Evolutionary conservation across 1,140 invertebrate species (phyloP).

Genomic region (Dinothrombium tinctorium): DNA sequence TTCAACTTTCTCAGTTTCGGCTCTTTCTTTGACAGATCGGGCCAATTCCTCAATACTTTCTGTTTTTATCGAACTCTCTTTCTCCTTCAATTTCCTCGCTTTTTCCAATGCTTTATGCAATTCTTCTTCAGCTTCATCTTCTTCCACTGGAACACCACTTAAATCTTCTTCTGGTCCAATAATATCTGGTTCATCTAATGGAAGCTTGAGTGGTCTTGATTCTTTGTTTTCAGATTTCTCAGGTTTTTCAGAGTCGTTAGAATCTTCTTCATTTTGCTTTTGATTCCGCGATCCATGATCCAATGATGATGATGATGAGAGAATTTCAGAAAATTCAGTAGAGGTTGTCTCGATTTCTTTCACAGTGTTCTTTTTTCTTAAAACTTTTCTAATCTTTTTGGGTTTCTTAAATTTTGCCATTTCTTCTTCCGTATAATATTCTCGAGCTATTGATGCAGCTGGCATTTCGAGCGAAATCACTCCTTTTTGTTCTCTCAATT

Average conservation of each 20-base stretch:
- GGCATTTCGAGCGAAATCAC: slow-evolving; percentile 39
- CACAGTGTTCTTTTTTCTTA: slow-evolving; percentile 28
- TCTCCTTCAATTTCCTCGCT: slow-evolving; percentile 41
- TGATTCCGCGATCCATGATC: neutral
- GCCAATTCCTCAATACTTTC: neutral
- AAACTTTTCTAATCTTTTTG: slow-evolving; percentile 38
- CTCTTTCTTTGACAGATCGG: neutral
- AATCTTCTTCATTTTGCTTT: neutral
- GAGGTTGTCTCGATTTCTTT: slow-evolving; percentile 4
- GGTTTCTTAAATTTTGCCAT: slow-evolving; percentile 65
- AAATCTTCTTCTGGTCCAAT: slow-evolving; percentile 27
- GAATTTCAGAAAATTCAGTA: neutral
- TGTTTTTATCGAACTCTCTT: slow-evolving; percentile 14
- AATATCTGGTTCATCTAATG: slow-evolving; percentile 12
- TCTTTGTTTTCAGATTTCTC: slow-evolving; percentile 21
- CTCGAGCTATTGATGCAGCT: slow-evolving; percentile 46
- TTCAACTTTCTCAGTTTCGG: slow-evolving; percentile 5
- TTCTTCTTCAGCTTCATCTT: slow-evolving; percentile 49
- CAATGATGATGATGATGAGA: neutral
- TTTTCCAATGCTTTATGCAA: slow-evolving; percentile 46
- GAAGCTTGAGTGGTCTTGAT: slow-evolving; percentile 17
- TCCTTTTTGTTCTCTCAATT: slow-evolving; percentile 21
- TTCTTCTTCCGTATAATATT: slow-evolving; percentile 67
- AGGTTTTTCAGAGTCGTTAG: neutral
- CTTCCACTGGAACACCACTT: slow-evolving; percentile 33